Evolutionary conservation across 2,113 vertebrate species (phyloP), one percentile per base, ranked within the genome.

Genomic region (Alethe castanea): DNA sequence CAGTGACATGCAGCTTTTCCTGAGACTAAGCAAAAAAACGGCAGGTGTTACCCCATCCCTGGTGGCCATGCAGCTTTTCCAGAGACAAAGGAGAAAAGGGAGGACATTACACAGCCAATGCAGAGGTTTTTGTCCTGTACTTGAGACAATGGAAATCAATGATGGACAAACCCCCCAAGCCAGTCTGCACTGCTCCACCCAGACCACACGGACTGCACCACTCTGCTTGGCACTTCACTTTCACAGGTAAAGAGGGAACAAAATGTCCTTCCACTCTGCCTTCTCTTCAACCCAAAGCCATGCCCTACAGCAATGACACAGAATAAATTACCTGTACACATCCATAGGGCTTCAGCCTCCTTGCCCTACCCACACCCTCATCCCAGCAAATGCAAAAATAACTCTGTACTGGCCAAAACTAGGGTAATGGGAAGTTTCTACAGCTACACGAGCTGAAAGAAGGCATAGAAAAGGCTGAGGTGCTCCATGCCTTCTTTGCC

Each of bases 61-160:
- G 19, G 24, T 12, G 19, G 14, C 19, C 65, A 50, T 1, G 0
- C 2, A 1, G 23, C 35, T 81, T 50, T 81, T 81, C 54, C 65
- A 9, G 6, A 60, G 16, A 36, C 31, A 65, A 56, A 56, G 48
- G 10, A 74, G 42, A 42, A 57, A 50, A 29, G 3, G 5, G 10
- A 16, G 35, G 29, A 24, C 8, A 17, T 42, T 19, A 42, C 25
- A 57, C 7, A 50, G 31, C 8, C 31, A 66, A 3, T 5, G 3
- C 0, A 1, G n/a, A 18, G 3, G 1, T 11, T 56, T 56, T 24
- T 29, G 31, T 12, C 10, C 24, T 2, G 1, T 2, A 3, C 17
- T 31, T 35, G 25, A 42, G 35, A 42, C 35, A 31, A 11, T 6
- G 14, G 17, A 26, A 50, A 36, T 44, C 17, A 26, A 26, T 5